Conservation (phyloP, 2,888 invertebrate species). For the Petrolisthes manimaculis region DNA sequence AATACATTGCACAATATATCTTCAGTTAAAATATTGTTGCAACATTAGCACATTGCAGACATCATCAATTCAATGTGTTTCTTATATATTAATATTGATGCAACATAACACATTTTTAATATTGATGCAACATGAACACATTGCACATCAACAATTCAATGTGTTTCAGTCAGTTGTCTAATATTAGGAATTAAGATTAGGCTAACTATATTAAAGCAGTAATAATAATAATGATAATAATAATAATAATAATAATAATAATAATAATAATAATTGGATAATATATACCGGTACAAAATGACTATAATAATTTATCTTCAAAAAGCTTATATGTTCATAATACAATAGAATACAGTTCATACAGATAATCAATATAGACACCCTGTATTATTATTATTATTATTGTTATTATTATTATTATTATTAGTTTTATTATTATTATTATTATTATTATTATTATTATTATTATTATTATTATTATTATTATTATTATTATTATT, state of each 20-base stretch:
- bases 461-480: not conserved
- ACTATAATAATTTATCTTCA: not conserved
- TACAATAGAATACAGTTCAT: not conserved
- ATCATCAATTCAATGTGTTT: no score
- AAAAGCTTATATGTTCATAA: not conserved
- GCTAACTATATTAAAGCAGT: no score
- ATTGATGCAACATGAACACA: no score
- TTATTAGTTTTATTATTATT: not conserved
- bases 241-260: not conserved
- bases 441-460: not conserved
- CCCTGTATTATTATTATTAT: not conserved
- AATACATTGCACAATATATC: no score
- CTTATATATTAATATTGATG: no score
- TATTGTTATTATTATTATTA: not conserved
- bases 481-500: not conserved
- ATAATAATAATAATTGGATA: not conserved
- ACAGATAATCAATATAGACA: not conserved
- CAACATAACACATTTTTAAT: no score
- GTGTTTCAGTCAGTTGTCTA: no score
- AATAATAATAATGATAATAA: not conserved
- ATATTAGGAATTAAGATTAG: no score
- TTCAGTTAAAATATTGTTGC: no score
- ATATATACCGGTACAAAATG: not conserved
- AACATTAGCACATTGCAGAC: no score
- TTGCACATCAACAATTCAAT: no score